A percentile compares a stretch with the other conserved stretches of the same genome.
Conservation (phyloP, 2,888 invertebrate genomes). For the Mesopsocus fuscifrons region DNA sequence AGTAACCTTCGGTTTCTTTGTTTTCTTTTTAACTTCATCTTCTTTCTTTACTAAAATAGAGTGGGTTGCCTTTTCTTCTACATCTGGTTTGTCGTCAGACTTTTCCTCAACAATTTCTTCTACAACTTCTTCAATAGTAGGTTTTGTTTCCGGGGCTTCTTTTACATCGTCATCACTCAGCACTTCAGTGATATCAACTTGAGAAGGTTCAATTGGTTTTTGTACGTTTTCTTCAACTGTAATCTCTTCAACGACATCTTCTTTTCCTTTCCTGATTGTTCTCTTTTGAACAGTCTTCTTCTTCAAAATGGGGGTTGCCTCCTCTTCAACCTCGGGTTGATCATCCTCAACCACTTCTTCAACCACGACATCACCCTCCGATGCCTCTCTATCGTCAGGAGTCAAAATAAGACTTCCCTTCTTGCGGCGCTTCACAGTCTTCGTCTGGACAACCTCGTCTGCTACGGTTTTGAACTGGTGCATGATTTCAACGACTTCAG, state of each 20-base stretch:
- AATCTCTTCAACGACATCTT: slow-evolving; percentile 17
- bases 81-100: background rate
- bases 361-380: slow-evolving; percentile 13
- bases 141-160: slow-evolving; percentile 22
- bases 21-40: slow-evolving; percentile 3
- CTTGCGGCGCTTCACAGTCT: slow-evolving; percentile 2
- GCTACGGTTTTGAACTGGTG: slow-evolving; percentile 6
- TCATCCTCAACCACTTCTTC: slow-evolving; percentile 14
- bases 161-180: slow-evolving; percentile 20
- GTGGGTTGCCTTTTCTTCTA: slow-evolving; percentile 8
- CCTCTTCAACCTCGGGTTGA: slow-evolving; percentile 16
- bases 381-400: slow-evolving; percentile 8
- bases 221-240: slow-evolving; percentile 23
- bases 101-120: slow-evolving; percentile 5
- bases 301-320: slow-evolving; percentile 25
- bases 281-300: slow-evolving; percentile 25
- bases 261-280: slow-evolving; percentile 17
- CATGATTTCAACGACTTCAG: slow-evolving; percentile 7
- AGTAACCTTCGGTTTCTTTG: background rate
- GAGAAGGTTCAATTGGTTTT: slow-evolving; percentile 24
- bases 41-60: slow-evolving; percentile 1
- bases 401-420: background rate
- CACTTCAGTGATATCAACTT: slow-evolving; percentile 26
- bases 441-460: slow-evolving; percentile 5
- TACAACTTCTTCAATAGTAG: slow-evolving; percentile 11